Evolutionary conservation across 2,113 vertebrate species (phyloP).

Genomic region (Heterocephalus glaber): DNA sequence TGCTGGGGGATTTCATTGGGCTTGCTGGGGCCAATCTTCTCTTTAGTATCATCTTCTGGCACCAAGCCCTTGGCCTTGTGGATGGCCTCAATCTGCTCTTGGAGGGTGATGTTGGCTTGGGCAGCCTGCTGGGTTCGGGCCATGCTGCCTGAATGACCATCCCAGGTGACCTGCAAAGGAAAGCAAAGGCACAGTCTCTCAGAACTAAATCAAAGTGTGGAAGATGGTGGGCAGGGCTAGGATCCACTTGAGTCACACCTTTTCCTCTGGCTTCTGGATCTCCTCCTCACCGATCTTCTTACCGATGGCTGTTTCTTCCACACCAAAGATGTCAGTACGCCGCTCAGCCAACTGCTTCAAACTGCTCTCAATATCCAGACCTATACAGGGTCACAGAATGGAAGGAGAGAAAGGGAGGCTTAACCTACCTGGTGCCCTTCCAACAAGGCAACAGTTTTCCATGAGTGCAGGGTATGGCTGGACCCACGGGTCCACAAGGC

Average conservation of each 20-base stretch:
- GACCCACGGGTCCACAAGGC: background rate
- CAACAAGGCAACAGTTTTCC: background rate
- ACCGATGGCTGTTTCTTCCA: constrained; percentile 98
- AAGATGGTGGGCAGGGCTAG: accelerated
- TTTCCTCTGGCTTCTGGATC: constrained; percentile 99
- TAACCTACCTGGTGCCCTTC: background rate
- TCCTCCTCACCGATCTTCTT: constrained; percentile 99
- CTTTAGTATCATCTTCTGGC: constrained; percentile 96
- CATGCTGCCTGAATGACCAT: constrained; percentile 99
- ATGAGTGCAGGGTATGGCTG: background rate
- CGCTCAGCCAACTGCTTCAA: constrained; percentile 98
- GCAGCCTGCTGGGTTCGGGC: constrained; percentile 98
- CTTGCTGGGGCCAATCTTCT: constrained; percentile 99
- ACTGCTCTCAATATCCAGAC: constrained; percentile 98
- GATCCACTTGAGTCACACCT: constrained; percentile 85
- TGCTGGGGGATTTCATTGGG: constrained; percentile 92
- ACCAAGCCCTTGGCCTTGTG: constrained; percentile 99
- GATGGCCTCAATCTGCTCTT: constrained; percentile 99
- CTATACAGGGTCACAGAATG: constrained; percentile 71
- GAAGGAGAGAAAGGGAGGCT: background rate
- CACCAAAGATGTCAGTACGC: constrained; percentile 99
- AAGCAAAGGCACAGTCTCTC: background rate
- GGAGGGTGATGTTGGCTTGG: constrained; percentile 99
- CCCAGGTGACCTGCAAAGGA: constrained; percentile 94
- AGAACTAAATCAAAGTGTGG: background rate